Conservation (phyloP, 2,888 invertebrate species). For the Nudaria mundana region DNA sequence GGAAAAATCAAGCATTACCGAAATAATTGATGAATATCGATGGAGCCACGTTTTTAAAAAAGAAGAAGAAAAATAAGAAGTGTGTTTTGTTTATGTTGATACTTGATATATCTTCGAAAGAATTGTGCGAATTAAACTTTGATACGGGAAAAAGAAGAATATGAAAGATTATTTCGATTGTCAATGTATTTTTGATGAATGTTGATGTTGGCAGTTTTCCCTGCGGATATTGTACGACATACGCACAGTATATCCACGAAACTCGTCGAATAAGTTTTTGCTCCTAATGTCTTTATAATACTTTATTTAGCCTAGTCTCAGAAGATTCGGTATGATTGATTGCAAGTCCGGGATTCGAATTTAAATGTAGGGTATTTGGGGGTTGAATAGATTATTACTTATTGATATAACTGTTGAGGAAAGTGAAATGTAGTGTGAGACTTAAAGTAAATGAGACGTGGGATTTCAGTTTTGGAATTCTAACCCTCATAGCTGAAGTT, state of each 20-base stretch:
- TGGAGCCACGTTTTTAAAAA: too few relatives aligned
- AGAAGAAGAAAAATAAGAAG: too few relatives aligned
- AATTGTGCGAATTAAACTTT: too few relatives aligned
- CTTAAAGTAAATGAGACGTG: constrained; percentile 2
- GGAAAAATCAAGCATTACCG: too few relatives aligned
- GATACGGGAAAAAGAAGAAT: too few relatives aligned
- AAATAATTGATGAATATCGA: too few relatives aligned
- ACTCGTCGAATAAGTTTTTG: constrained; percentile 35
- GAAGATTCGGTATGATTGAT: constrained; percentile 53
- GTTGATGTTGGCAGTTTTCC: not conserved
- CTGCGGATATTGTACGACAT: not conserved
- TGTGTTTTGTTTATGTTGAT: too few relatives aligned
- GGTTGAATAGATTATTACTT: constrained; percentile 21
- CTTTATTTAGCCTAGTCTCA: constrained; percentile 47
- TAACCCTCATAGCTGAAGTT: too few relatives aligned
- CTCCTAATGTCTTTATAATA: constrained; percentile 71
- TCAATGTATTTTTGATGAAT: constrained; percentile 2
- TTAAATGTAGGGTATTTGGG: constrained; percentile 22
- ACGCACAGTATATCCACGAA: not conserved
- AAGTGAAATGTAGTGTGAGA: constrained; percentile 4
- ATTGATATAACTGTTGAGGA: constrained; percentile 23
- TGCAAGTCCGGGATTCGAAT: constrained; percentile 24
- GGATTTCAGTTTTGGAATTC: not conserved
- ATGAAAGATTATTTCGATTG: not conserved
- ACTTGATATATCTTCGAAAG: too few relatives aligned